These are phyloP conservation scores for Dicrurus megarhynchus DNA, from an alignment of 2,113 vertebrate species.

Conservation along the genomic window DNA sequence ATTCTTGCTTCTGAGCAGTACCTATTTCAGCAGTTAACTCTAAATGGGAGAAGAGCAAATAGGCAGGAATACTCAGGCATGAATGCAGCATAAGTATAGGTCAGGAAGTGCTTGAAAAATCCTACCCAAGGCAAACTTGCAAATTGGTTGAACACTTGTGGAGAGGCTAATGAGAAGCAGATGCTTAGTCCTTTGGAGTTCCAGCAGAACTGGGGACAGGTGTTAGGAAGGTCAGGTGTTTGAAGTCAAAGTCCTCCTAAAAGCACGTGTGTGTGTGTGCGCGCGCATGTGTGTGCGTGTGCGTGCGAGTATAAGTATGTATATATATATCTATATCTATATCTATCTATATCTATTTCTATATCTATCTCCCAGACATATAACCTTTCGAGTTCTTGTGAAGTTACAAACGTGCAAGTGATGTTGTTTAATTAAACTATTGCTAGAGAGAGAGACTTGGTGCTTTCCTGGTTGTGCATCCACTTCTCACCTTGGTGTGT, in stretches of 20 bases:
- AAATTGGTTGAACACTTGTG: not conserved
- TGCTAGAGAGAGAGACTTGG: not conserved
- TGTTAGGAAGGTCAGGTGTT: not conserved
- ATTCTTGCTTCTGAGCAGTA: not conserved
- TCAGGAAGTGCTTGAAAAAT: not conserved
- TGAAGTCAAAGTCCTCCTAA: not conserved
- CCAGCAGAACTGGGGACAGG: not conserved
- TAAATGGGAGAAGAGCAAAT: not conserved
- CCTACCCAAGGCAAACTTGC: not conserved
- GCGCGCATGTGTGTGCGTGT: no score
- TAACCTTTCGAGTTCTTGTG: not conserved
- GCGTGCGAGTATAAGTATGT: no score
- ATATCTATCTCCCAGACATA: no score
- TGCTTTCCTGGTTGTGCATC: not conserved
- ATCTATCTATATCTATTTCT: no score
- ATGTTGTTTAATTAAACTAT: not conserved
- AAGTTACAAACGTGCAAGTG: fast-evolving
- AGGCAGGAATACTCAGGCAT: not conserved
- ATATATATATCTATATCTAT: no score
- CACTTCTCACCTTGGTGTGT: not conserved
- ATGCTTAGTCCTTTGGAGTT: not conserved
- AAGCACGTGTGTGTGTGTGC: not conserved
- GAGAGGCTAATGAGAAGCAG: not conserved
- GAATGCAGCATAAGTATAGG: not conserved
- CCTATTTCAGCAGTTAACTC: not conserved